These are phyloP conservation scores for Laupala kohalensis DNA, from an alignment of 1,140 invertebrate species.

Conservation along the genomic window DNA sequence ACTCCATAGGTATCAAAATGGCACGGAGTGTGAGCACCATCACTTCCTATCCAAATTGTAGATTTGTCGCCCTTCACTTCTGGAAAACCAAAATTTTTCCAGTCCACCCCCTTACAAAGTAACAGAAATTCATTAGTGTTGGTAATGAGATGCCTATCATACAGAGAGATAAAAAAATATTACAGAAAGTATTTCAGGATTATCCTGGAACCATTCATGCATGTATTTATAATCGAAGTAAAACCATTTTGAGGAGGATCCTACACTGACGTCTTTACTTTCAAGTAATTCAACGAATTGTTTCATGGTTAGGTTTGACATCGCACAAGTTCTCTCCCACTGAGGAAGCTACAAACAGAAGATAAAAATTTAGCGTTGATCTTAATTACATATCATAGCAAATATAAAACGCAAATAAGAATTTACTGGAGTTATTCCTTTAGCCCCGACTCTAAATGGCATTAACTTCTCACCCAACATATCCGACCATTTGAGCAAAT, in stretches of 20 bases:
- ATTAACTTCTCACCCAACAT: conserved; percentile 28
- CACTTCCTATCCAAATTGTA: conserved; percentile 81
- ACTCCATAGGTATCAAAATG: conserved; percentile 90
- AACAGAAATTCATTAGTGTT: conserved; percentile 13
- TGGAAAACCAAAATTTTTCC: conserved; percentile 61
- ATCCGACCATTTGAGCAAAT: conserved; percentile 27
- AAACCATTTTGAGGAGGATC: conserved; percentile 41
- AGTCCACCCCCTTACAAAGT: conserved; percentile 45
- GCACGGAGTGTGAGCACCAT: conserved; percentile 80
- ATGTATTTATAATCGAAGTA: conserved; percentile 82
- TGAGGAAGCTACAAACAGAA: conserved; percentile 41
- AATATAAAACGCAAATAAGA: background rate
- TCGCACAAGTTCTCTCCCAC: conserved; percentile 55
- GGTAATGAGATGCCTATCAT: background rate
- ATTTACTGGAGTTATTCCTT: background rate
- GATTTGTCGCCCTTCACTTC: conserved; percentile 52
- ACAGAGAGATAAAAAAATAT: background rate
- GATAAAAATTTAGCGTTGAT: no score
- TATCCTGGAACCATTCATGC: conserved; percentile 46
- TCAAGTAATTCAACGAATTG: conserved; percentile 41
- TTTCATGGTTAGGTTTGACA: conserved; percentile 39
- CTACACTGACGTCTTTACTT: conserved; percentile 20
- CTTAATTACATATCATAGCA: conserved; percentile 5
- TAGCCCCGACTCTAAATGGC: conserved; percentile 27
- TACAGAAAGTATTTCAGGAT: conserved; percentile 45